Evolutionary conservation across 2,797 vertebrate genomes (phyloP), one percentile per base, ranked within the genome.

Genomic region (Dryobates pubescens): DNA sequence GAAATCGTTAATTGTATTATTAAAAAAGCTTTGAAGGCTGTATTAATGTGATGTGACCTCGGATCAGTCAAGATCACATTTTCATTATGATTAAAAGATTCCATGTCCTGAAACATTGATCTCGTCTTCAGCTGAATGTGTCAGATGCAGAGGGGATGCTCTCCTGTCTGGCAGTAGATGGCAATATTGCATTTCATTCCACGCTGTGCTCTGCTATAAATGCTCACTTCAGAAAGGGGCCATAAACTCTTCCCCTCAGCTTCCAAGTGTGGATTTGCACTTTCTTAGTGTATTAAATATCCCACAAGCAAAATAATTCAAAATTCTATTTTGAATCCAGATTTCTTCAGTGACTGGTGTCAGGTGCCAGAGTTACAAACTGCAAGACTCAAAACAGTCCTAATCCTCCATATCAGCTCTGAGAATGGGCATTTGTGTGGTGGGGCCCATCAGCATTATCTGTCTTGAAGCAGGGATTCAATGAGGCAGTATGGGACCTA

Each of bases 141-240:
- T 64, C 69, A 59, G 86, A 18, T 2, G 6, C 68, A 71, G 63
- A 61, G 62, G 81, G 67, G 43, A 17, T 29, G 16, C 10, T 88
- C 54, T 22, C 8, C 6, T 0, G 0, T 2, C 4, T 1, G 32
- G 62, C 97, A 77, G 88, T 94, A 96, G 97, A 96, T 97, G 97
- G 97, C 88, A 96, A 84, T 96, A 94, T 96, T 97, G 97, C 92
- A 90, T 97, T 97, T 95, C 29, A 2, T 90, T 94, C 91, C 41
- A 45, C 81, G 20, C 24, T 11, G 20, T 15, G 54, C 64, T 32
- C 49, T 26, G 58, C 27, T 4, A 1, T 7, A 80, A 80, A 59
- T 18, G 80, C 92, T 96, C 91, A 93, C 93, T 95, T 96, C 78
- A 51, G 80, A 69, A 72, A 86, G 58, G 63, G 91, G 72, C 88